Evolutionary conservation across 1,140 invertebrate species (phyloP), one percentile per base, ranked within the genome.

Genomic region (Brachionus rotundiformis): DNA sequence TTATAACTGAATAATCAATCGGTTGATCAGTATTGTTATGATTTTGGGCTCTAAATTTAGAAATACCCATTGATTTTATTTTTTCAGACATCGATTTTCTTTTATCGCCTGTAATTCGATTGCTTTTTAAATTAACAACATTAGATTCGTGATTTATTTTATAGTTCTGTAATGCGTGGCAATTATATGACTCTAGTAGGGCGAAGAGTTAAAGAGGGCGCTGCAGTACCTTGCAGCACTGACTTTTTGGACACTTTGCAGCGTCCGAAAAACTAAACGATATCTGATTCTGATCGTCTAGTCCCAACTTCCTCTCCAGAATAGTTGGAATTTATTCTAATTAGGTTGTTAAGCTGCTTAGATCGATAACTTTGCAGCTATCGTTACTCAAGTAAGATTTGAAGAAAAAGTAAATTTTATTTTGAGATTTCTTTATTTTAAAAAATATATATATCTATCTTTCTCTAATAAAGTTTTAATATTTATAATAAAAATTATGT

Each of bases 371-470:
- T 41, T 41, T 41, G 39, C 39, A 41, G 39, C 39, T 41, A 41
- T 13, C 39, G 39, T 41, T 41, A 41, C 39, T 41, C 39, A 41
- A 41, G n/a, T 13, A 41, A 41, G 1, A 23, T 49, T 49, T n/a
- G n/a, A 49, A 23, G 13, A 49, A 49, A 23, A 49, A 49, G 16
- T 49, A 16, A 49, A 49, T 49, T 49, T 49, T 49, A 49, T 49
- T 49, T 49, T 49, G 47, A 49, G 47, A 23, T 49, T 49, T 49
- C 47, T 49, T 49, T 49, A 49, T 49, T 49, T 49, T 16, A 49
- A 49, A 4, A n/a, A 16, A 49, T 16, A 36, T 36, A 36, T 5
- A 36, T 36, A n/a, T 8, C 3, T 36, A 36, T 5, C 3, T 36
- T 49, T n/a, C n/a, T 6, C n/a, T 16, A 49, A 49, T 49, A 49